Conservation (phyloP, 1,140 invertebrate genomes). For the Archivesica marissinica region DNA sequence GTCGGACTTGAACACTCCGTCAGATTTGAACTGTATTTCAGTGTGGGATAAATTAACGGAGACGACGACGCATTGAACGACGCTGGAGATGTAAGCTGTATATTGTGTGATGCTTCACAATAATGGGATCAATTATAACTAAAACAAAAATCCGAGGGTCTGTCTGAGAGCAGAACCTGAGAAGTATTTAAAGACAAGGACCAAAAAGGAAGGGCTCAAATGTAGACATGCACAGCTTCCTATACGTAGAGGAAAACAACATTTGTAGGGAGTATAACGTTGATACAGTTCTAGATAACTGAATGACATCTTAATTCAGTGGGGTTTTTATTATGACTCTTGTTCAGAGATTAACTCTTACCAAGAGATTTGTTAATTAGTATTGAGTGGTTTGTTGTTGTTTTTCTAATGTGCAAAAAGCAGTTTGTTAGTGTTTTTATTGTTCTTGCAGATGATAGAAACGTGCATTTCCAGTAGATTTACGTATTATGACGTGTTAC, state of each 20-base stretch:
- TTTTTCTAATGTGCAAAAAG: background rate
- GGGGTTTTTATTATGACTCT: background rate
- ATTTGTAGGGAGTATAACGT: conserved; percentile 2
- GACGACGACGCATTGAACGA: conserved; percentile 37
- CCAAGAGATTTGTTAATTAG: background rate
- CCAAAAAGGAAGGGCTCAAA: conserved; percentile 57
- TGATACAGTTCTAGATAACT: background rate
- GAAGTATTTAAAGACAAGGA: conserved; percentile 51
- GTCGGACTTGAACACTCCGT: conserved; percentile 87
- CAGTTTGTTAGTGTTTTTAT: conserved; percentile 5
- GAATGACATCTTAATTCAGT: background rate
- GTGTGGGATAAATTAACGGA: conserved; percentile 81
- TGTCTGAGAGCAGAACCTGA: conserved; percentile 6
- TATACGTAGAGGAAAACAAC: background rate
- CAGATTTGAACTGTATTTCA: conserved; percentile 84
- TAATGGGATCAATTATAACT: conserved; percentile 44
- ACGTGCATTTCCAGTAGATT: no score
- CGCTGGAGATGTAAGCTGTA: background rate
- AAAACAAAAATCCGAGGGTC: conserved; percentile 17
- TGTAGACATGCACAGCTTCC: conserved; percentile 2
- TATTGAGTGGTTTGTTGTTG: background rate
- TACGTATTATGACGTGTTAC: no score
- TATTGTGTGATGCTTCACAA: conserved; percentile 16
- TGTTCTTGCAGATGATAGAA: background rate
- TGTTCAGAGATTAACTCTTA: conserved; percentile 15